Conservation (phyloP, 1,140 invertebrate genomes). For the Apis cerana region DNA sequence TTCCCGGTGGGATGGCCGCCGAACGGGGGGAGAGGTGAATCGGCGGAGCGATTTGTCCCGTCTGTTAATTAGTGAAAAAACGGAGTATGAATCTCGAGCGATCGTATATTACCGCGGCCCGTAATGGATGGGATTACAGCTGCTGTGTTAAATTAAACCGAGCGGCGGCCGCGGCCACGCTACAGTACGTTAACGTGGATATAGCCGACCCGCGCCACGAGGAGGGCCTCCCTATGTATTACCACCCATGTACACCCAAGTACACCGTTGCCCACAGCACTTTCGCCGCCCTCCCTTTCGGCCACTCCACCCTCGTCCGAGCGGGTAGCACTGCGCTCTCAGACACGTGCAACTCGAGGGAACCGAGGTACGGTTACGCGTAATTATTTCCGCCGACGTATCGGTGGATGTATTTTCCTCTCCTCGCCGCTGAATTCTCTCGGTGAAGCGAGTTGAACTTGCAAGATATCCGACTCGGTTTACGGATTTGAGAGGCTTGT, state of each 20-base stretch:
- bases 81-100: constrained; percentile 82
- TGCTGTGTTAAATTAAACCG: constrained; percentile 82
- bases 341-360: constrained; percentile 22
- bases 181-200: constrained; percentile 75
- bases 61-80: constrained; percentile 83
- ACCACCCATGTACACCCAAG: constrained; percentile 70
- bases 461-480: not conserved
- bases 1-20: constrained; percentile 37
- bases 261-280: constrained; percentile 70
- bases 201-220: constrained; percentile 71
- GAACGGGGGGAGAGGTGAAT: constrained; percentile 64
- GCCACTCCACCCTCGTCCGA: not conserved
- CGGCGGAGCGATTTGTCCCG: constrained; percentile 81
- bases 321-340: constrained; percentile 37
- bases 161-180: constrained; percentile 76
- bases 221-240: constrained; percentile 66
- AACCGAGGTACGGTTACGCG: constrained; percentile 46
- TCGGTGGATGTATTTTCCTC: constrained; percentile 27
- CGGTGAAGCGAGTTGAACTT: constrained; percentile 1
- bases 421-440: too few relatives aligned
- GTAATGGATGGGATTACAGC: constrained; percentile 82
- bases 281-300: constrained; percentile 5
- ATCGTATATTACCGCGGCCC: constrained; percentile 81
- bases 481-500: constrained; percentile 1
- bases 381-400: constrained; percentile 56